Percentiles rank a stretch among this genome's conserved stretches.
Conservation (phyloP, 2,888 invertebrate genomes). For the Caenorhabditis sp. region DNA sequence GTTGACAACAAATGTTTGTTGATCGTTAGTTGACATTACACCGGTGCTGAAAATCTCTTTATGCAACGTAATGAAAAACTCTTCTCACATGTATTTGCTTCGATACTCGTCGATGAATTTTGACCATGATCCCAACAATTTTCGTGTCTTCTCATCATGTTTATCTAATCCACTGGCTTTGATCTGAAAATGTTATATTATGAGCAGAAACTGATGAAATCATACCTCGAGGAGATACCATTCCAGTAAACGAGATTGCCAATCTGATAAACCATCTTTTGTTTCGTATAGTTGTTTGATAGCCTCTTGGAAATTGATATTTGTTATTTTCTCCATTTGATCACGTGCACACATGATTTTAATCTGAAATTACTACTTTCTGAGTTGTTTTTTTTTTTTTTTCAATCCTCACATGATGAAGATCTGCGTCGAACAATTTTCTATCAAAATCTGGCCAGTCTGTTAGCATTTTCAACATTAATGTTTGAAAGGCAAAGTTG, state of each 20-base stretch:
- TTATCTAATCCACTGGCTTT: conserved; percentile 62
- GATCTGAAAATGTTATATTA: conserved; percentile 31
- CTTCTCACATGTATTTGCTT: conserved; percentile 61
- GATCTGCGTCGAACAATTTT: conserved; percentile 62
- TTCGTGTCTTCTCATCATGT: conserved; percentile 60
- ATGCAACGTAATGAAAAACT: too few species aligned
- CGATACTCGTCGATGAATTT: conserved; percentile 63
- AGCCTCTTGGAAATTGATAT: conserved; percentile 54
- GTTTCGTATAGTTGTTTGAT: conserved; percentile 57
- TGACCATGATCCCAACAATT: conserved; percentile 64
- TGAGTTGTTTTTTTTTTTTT: not conserved
- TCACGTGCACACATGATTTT: conserved; percentile 67
- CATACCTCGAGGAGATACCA: conserved; percentile 54
- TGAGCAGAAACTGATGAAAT: not conserved
- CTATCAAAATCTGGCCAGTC: conserved; percentile 67
- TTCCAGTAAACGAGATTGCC: conserved; percentile 66
- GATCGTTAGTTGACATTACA: conserved; percentile 65
- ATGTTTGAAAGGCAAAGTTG: conserved; percentile 66
- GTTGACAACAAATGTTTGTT: conserved; percentile 53
- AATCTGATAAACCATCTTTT: conserved; percentile 57
- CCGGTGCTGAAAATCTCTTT: conserved; percentile 48
- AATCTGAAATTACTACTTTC: conserved; percentile 48
- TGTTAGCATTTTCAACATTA: conserved; percentile 69
- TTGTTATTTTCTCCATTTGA: conserved; percentile 62
- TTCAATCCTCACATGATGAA: conserved; percentile 56